Conservation (phyloP, 1,140 invertebrate species). For the Augochlora pura region DNA sequence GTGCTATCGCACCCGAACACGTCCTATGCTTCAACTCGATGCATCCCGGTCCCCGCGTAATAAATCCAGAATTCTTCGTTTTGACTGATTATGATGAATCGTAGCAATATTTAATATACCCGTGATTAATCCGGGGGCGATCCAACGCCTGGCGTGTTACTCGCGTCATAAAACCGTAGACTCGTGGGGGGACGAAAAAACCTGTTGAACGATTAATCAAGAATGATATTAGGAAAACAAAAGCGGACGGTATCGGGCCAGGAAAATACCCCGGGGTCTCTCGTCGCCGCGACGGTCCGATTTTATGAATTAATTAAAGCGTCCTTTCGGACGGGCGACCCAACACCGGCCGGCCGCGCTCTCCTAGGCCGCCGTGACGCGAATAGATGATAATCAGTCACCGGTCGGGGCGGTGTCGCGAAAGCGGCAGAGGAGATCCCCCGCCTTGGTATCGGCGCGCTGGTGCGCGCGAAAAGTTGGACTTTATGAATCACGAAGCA, state of each 20-base stretch:
- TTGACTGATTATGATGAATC: neutral
- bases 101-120: neutral
- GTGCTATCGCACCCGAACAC: no score
- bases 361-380: neutral
- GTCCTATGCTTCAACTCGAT: no score
- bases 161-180: neutral
- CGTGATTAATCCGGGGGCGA: neutral
- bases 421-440: constrained; percentile 37
- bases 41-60: neutral
- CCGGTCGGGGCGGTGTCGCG: neutral
- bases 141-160: neutral
- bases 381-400: constrained; percentile 59
- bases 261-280: neutral
- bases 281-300: neutral
- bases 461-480: constrained; percentile 54
- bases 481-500: constrained; percentile 64
- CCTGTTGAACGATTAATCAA: neutral
- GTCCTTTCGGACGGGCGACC: neutral
- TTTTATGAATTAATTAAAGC: constrained; percentile 11
- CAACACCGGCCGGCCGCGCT: neutral
- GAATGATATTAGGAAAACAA: neutral
- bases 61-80: neutral
- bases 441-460: neutral
- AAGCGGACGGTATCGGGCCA: neutral
- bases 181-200: no score